phyloP scores from a whole-genome alignment of 2,113 vertebrate genomes.

The Puntigrus tetrazona region DNA sequence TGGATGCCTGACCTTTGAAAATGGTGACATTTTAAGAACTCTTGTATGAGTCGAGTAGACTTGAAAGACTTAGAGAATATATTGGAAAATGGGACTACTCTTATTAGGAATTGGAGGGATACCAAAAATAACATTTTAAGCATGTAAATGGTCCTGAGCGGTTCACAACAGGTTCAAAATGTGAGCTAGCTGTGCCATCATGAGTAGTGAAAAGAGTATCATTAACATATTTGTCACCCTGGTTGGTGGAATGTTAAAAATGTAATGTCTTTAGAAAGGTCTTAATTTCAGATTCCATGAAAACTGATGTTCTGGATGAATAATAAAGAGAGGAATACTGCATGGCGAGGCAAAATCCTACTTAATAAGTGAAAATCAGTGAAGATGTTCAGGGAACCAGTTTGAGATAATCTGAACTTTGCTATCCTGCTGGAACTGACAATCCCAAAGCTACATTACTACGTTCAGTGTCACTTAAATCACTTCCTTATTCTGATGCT shows the following conservation, averaged over 20 bases:
- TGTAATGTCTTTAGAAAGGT: neutral
- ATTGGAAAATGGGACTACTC: neutral
- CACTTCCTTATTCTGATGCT: too few relatives aligned
- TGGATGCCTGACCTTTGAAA: slow-evolving; percentile 37
- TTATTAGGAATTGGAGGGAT: neutral
- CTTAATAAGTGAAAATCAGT: too few relatives aligned
- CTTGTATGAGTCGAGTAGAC: neutral
- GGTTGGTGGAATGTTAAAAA: neutral
- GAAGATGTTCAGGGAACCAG: too few relatives aligned
- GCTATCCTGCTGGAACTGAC: too few relatives aligned
- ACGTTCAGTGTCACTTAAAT: too few relatives aligned
- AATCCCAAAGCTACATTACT: too few relatives aligned
- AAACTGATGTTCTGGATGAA: neutral
- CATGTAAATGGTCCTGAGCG: neutral
- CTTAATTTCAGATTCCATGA: neutral
- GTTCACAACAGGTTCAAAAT: neutral
- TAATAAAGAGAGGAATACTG: neutral
- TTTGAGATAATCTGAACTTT: too few relatives aligned
- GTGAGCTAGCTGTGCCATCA: neutral
- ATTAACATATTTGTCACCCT: neutral
- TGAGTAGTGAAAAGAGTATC: neutral
- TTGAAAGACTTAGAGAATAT: neutral
- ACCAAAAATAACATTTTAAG: neutral
- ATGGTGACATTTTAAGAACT: slow-evolving; percentile 20
- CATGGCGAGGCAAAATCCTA: neutral